Conservation (phyloP, 2,888 invertebrate species). For the Calephelis perditalis region DNA sequence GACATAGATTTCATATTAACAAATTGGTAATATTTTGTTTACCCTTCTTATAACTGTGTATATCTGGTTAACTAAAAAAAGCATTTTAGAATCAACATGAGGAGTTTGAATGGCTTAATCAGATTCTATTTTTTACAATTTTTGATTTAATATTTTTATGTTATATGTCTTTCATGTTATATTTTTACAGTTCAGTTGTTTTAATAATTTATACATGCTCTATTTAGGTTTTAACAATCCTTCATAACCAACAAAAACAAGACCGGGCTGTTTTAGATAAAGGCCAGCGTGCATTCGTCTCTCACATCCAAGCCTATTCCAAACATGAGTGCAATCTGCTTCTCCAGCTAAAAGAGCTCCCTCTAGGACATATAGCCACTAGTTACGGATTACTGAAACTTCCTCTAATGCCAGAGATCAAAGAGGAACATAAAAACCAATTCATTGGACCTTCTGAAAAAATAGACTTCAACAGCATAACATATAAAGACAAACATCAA, state of each 20-base stretch:
- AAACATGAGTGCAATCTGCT: conserved; percentile 97
- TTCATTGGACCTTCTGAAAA: conserved; percentile 68
- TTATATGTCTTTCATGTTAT: too few species aligned
- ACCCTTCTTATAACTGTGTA: too few species aligned
- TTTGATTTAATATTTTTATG: too few species aligned
- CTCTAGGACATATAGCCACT: conserved; percentile 86
- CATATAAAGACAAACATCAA: conserved; percentile 87
- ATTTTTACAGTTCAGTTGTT: too few species aligned
- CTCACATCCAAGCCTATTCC: conserved; percentile 94
- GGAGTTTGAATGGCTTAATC: not conserved
- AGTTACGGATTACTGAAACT: conserved; percentile 94
- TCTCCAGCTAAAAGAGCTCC: conserved; percentile 91
- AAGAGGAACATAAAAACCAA: conserved; percentile 75
- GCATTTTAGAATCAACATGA: too few species aligned
- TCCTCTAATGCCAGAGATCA: conserved; percentile 97
- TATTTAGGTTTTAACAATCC: conserved; percentile 69
- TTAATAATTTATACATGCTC: not conserved
- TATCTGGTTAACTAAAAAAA: too few species aligned
- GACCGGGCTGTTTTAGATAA: conserved; percentile 92
- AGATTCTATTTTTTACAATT: too few species aligned
- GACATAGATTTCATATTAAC: too few species aligned
- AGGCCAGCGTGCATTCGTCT: conserved; percentile 95
- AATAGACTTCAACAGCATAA: conserved; percentile 85
- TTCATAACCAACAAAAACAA: conserved; percentile 81
- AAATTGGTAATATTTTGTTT: too few species aligned